A percentile compares a stretch with the other conserved stretches of the same genome.
Conservation (phyloP, 2,797 vertebrate species). For the Hypotaenidia philippensis region DNA sequence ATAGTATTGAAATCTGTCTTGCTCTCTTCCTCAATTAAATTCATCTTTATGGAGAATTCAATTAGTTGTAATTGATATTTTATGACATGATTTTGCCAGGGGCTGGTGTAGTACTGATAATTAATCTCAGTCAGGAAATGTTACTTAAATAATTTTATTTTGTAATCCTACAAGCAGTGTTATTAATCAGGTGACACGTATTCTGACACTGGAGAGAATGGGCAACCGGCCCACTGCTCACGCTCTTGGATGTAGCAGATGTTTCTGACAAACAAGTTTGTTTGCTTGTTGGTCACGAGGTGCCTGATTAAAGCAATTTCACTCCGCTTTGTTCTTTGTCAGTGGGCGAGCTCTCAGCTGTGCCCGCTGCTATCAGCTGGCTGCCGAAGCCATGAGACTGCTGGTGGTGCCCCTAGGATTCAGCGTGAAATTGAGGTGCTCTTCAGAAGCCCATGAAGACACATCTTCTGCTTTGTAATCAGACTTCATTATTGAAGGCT, state of each 20-base stretch:
- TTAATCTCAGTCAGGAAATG: background rate
- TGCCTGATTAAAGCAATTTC: background rate
- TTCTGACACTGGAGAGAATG: background rate
- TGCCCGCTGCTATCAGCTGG: background rate
- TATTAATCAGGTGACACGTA: background rate
- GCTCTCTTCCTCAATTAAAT: conserved; percentile 20
- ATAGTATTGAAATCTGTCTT: background rate
- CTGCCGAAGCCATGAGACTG: background rate
- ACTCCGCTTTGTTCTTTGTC: background rate
- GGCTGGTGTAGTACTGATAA: background rate
- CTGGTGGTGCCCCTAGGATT: background rate
- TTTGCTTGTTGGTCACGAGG: background rate
- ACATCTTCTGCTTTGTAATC: background rate
- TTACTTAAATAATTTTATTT: background rate
- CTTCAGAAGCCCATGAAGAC: background rate
- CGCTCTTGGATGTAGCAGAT: background rate
- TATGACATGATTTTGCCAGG: background rate
- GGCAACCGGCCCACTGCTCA: background rate
- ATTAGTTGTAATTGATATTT: conserved; percentile 52
- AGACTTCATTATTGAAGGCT: background rate
- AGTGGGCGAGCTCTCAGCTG: conserved; percentile 20
- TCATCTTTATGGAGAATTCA: conserved; percentile 28
- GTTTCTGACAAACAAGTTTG: conserved; percentile 41
- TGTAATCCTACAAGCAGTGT: background rate
- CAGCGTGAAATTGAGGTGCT: background rate